phyloP scores from a whole-genome alignment of 2,888 invertebrate species.

The Diarsia rubi region DNA sequence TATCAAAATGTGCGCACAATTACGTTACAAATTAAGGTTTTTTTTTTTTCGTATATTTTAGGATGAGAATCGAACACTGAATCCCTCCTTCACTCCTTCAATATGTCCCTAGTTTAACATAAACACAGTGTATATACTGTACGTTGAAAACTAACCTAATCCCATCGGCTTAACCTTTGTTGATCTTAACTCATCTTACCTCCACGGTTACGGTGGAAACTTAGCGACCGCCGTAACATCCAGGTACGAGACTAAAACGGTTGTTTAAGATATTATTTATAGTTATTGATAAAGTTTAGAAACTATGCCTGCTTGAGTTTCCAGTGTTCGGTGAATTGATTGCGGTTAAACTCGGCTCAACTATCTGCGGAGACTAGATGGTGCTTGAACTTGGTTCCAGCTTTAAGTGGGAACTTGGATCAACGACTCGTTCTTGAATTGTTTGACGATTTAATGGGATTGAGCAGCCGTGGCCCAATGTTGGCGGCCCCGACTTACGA shows the following conservation, averaged over 20 bases:
- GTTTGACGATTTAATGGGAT: not conserved
- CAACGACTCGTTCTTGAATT: not conserved
- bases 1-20: too few relatives aligned
- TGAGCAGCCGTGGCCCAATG: too few relatives aligned
- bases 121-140: not conserved
- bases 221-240: slow-evolving; percentile 6
- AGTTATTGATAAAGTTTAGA: slow-evolving; percentile 50
- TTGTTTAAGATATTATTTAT: slow-evolving; percentile 47
- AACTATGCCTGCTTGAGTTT: slow-evolving; percentile 16
- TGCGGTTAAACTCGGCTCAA: slow-evolving; percentile 30
- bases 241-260: slow-evolving; percentile 18
- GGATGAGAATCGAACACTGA: too few relatives aligned
- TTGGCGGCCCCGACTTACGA: too few relatives aligned
- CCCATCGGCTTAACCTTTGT: slow-evolving; percentile 35
- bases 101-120: too few relatives aligned
- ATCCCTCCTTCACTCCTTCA: too few relatives aligned
- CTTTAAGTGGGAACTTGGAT: slow-evolving; percentile 10
- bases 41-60: too few relatives aligned
- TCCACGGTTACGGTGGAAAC: slow-evolving; percentile 24
- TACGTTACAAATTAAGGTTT: too few relatives aligned
- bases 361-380: slow-evolving; percentile 20
- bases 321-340: slow-evolving; percentile 47
- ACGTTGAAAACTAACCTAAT: slow-evolving; percentile 20
- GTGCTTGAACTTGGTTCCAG: slow-evolving; percentile 14
- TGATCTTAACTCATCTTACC: slow-evolving; percentile 34